Base-by-base conservation (phyloP, 1,140 invertebrate genomes). In the Zeugodacus cucurbitae region DNA sequence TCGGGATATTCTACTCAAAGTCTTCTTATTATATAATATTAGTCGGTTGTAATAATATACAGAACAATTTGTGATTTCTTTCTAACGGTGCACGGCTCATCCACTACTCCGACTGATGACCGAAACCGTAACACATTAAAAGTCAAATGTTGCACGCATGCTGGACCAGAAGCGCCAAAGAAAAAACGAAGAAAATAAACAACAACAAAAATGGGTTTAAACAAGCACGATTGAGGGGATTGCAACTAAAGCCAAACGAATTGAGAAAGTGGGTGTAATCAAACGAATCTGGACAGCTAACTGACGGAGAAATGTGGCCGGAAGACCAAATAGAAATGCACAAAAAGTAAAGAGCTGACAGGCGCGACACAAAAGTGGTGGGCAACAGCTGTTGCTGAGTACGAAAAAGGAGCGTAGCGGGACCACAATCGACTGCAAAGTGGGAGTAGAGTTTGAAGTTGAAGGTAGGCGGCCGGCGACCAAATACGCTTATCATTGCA, bases 221-320 rank as follows among this genome's bases (percentile, higher is more conserved):
- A 41, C 10, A 0, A 74, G 22, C 67, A 74, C 34, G 67, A 74
- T 74, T 41, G 34, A 41, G 32, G 5, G 67, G 20, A 74, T 17
- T 22, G 34, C 67, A 22, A 10, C 67, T 22, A 20, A 22, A 14
- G 67, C 67, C 67, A 41, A 20, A 34, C 20, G 34, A 74, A 37
- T 32, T 74, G 67, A 74, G 67, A 74, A 74, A 74, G 67, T 74
- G 34, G 67, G 67, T 74, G 67, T 74, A 74, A 41, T 74, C 67
- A 74, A 62, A 22, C 14, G 34, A 74, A 74, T 74, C 67, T 74
- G 20, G 67, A 14, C 67, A 74, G 17, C 67, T 37, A 20, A 74
- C 17, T 74, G 67, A 74, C 34, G 67, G 67, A 74, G 67, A 74
- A 74, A 74, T 37, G 34, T 74, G 67, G 14, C 67, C 67, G 67